Base-by-base conservation (phyloP, 2,888 invertebrate genomes). In the Yponomeuta malinellus region DNA sequence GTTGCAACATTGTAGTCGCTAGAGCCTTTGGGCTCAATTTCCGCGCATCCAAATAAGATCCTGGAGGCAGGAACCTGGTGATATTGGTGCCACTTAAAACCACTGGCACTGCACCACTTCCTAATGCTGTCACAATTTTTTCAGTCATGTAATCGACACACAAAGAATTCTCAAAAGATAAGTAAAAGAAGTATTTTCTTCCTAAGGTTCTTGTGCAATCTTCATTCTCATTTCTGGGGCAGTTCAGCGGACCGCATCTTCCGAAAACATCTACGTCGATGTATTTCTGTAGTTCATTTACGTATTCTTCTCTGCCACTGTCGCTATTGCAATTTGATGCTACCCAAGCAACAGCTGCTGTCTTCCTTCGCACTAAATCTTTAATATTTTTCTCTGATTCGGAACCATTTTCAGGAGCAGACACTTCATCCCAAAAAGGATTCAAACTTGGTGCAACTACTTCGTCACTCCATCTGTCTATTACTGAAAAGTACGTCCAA, bases 101-200 rank as follows among this genome's bases (percentile, higher is more conserved):
- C 9, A 63, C 52, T 59, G 70, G 70, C 37, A 70, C 70, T 31
- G 70, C 63, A 63, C 43, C 43, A n/a, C 37, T 43, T 15, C 31
- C 10, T 15, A 70, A 15, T 12, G 70, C 70, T n/a, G n/a, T 48
- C 23, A 63, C 63, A 10, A 70, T n/a, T 63, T 70, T 70, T 15
- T 70, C 70, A 10, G 70, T 33, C 33, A 70, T 23, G 37, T 70
- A 70, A n/a, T 70, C 70, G n/a, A 31, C 63, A 33, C 70, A 70
- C 15, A 63, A 23, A n/a, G 70, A 59, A 23, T 70, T 70, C 63
- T 70, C 70, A 10, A 70, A 70, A 9, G 33, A 63, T 6, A 70
- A 33, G 70, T 70, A 70, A n/a, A 70, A 70, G 23, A 31, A 70
- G 63, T 70, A 70, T n/a, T 33, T n/a, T 33, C 37, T 2, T 12